A percentile compares a stretch with the other conserved stretches of the same genome.
Conservation (phyloP, 2,888 invertebrate genomes). For the Polyommatus iphigenia region DNA sequence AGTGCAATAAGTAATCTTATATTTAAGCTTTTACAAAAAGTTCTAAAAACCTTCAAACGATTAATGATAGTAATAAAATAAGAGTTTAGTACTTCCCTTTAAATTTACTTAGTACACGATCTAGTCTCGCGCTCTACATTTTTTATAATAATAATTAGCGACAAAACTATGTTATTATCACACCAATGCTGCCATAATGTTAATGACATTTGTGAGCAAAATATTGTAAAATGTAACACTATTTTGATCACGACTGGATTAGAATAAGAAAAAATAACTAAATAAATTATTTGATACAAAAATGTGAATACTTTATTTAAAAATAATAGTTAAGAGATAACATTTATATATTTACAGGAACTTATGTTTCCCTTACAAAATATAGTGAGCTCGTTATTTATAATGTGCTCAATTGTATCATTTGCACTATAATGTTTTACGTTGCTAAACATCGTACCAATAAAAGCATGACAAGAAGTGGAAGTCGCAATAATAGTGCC, state of each 20-base stretch:
- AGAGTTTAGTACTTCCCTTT: slow-evolving; percentile 19
- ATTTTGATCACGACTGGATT: slow-evolving; percentile 71
- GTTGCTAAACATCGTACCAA: slow-evolving; percentile 66
- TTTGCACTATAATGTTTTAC: slow-evolving; percentile 51
- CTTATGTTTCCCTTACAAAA: slow-evolving; percentile 72
- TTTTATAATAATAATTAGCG: slow-evolving; percentile 28
- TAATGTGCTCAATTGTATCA: slow-evolving; percentile 62
- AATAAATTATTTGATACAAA: slow-evolving; percentile 44
- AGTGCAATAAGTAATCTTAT: slow-evolving; percentile 25
- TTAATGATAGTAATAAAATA: not conserved
- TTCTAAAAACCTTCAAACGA: not conserved
- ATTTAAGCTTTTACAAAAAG: not conserved
- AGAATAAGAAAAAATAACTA: slow-evolving; percentile 46
- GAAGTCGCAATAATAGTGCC: slow-evolving; percentile 67
- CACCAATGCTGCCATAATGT: slow-evolving; percentile 61
- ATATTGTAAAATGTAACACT: slow-evolving; percentile 57
- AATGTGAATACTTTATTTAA: slow-evolving; percentile 36
- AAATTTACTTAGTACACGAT: slow-evolving; percentile 38
- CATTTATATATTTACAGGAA: slow-evolving; percentile 66
- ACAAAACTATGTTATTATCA: slow-evolving; percentile 30
- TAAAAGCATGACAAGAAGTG: slow-evolving; percentile 66
- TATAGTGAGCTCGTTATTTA: slow-evolving; percentile 61
- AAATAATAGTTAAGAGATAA: slow-evolving; percentile 54
- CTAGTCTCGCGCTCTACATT: slow-evolving; percentile 42
- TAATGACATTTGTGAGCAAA: slow-evolving; percentile 68